These are phyloP conservation scores for Entomyzon cyanotis DNA, from an alignment of 2,113 vertebrate genomes.

Conservation along the genomic window DNA sequence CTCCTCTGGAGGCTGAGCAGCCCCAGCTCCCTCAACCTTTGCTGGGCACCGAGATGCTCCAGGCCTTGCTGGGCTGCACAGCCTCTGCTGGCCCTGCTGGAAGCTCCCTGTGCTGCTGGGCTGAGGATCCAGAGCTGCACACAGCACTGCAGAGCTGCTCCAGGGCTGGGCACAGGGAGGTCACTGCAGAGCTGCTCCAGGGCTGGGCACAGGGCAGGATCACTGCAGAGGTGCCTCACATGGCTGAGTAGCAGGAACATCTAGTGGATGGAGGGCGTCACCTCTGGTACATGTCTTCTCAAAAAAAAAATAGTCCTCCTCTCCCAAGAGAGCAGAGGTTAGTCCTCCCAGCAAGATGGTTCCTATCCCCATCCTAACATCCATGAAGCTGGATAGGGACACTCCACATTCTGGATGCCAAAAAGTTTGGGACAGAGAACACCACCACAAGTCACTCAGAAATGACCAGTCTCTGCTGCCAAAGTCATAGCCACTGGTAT, in stretches of 20 bases:
- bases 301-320: not conserved
- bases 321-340: not conserved
- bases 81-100: not conserved
- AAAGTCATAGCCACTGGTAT: not conserved
- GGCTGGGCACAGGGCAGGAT: not conserved
- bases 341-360: fast-evolving
- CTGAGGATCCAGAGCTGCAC: not conserved
- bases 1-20: not conserved
- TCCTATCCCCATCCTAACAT: not conserved
- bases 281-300: not conserved
- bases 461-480: not conserved
- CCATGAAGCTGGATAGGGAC: not conserved
- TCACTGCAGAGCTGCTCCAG: not conserved
- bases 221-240: not conserved
- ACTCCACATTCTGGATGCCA: not conserved
- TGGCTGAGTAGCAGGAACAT: not conserved
- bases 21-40: not conserved
- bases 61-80: not conserved
- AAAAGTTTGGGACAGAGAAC: not conserved
- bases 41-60: not conserved
- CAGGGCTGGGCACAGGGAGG: not conserved
- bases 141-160: not conserved
- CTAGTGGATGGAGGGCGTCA: not conserved
- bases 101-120: not conserved
- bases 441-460: not conserved